These are phyloP conservation scores for Fratercula arctica DNA, from an alignment of 2,797 vertebrate species.

Conservation along the genomic window DNA sequence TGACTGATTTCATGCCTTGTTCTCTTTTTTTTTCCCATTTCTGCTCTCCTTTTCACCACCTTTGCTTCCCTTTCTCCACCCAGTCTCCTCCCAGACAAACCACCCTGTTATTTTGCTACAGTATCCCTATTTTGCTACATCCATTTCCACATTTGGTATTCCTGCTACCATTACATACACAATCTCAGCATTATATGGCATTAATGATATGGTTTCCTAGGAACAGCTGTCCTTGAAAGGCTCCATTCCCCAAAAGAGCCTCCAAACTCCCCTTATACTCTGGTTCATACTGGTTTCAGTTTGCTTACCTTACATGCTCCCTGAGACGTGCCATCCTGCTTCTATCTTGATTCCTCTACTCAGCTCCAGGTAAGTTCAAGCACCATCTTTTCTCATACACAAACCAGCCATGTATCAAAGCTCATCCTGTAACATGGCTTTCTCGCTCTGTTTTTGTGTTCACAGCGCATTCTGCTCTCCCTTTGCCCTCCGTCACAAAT, in stretches of 20 bases:
- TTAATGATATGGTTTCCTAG: neutral
- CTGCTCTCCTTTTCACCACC: neutral
- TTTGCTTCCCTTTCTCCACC: neutral
- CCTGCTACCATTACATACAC: accelerated
- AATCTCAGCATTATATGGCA: neutral
- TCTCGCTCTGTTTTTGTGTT: neutral
- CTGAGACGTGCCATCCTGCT: neutral
- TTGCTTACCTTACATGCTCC: neutral
- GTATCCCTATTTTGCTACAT: neutral
- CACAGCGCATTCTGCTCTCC: neutral
- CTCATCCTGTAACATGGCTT: neutral
- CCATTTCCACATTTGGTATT: neutral
- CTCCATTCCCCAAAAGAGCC: neutral
- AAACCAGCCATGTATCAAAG: neutral
- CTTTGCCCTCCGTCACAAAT: neutral
- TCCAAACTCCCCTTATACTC: neutral
- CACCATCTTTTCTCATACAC: accelerated
- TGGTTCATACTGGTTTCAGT: neutral
- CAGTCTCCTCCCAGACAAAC: neutral
- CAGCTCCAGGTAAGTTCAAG: neutral
- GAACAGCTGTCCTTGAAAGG: neutral
- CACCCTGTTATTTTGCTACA: neutral
- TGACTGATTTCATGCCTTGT: neutral
- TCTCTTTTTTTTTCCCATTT: neutral
- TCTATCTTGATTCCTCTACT: neutral